These are phyloP conservation scores for Leptopilina syphax DNA, from an alignment of 2,888 invertebrate genomes.

Conservation along the genomic window DNA sequence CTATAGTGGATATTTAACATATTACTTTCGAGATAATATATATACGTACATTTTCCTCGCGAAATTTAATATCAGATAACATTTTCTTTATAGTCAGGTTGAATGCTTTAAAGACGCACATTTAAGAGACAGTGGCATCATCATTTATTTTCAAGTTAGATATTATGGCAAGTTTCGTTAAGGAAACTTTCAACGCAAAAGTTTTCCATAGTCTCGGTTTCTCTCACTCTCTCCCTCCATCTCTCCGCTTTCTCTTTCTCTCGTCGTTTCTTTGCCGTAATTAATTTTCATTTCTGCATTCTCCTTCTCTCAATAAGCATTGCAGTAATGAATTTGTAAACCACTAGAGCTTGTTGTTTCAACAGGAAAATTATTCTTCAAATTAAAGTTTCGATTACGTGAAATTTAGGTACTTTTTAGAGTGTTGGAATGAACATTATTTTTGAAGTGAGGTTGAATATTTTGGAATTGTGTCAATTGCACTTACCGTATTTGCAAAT, in stretches of 20 bases:
- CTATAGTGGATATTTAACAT: background rate
- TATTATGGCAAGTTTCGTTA: slow-evolving; percentile 4
- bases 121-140: background rate
- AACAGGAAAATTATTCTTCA: background rate
- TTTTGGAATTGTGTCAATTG: no score
- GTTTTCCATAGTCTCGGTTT: slow-evolving; percentile 21
- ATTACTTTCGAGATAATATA: background rate
- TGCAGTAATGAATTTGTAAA: slow-evolving; percentile 14
- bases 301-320: slow-evolving; percentile 5
- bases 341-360: slow-evolving; percentile 12
- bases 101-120: background rate
- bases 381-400: background rate
- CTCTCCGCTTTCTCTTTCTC: no score
- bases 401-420: background rate
- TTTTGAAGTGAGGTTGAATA: no score
- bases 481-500: no score
- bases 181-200: slow-evolving; percentile 29
- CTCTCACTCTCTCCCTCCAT: background rate
- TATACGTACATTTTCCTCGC: background rate
- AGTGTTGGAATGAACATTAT: no score
- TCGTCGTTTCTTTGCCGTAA: background rate
- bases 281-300: slow-evolving; percentile 20
- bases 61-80: background rate
- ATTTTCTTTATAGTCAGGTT: background rate
- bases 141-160: background rate